Evolutionary conservation across 2,888 invertebrate genomes (phyloP), one percentile per base, ranked within the genome.

Genomic region (Leptopilina myrica): DNA sequence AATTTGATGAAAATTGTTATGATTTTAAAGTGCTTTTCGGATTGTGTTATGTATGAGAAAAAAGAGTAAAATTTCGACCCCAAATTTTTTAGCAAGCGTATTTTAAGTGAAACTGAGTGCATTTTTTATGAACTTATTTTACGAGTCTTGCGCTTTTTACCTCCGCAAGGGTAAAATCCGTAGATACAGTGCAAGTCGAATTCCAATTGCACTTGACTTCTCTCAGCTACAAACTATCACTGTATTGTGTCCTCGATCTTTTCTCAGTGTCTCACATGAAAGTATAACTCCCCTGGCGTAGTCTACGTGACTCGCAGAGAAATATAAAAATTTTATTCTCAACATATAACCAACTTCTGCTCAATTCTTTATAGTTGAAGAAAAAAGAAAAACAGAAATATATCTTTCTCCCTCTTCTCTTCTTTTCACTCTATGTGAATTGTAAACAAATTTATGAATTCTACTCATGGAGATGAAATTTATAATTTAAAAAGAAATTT

Each of bases 121-220:
- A 49, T 67, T 67, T 67, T 20, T 49, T 69, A 56, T 26, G 5
- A 73, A n/a, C n/a, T 56, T 56, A 56, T 33, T 56, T 73, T 56
- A 73, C 56, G n/a, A 73, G 40, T 56, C 56, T 33, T 73, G n/a
- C 49, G 20, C 20, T 20, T 20, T 73, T 33, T 59, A 26, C 14
- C 7, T 33, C 56, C 33, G n/a, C n/a, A 26, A 53, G 14, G n/a
- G 56, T 73, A 59, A 56, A 56, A 73, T n/a, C 43, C 73, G n/a
- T 5, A 73, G 8, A 73, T 73, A 12, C 53, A 53, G 73, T n/a
- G 73, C 56, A 33, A 53, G 73, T 59, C 73, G 73, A 40, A 40
- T 73, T 73, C 56, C 73, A 56, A 69, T 53, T 69, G 49, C 67
- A 14, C 67, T 53, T 69, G 69, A 69, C 53, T 49, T 49, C 49